phyloP scores from a whole-genome alignment of 1,140 invertebrate genomes.

The Calosoma granatense region DNA sequence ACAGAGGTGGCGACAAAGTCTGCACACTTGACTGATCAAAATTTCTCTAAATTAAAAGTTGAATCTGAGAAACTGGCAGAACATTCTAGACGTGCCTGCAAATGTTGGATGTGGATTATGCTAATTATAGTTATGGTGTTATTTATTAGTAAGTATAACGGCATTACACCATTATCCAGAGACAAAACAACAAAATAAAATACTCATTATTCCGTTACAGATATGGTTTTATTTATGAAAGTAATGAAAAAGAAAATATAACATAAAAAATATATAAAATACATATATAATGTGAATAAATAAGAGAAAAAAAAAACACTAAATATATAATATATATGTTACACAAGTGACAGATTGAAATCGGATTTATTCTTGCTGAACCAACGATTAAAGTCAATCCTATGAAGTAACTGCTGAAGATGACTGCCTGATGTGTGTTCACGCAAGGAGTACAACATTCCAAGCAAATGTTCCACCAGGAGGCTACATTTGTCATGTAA shows the following conservation, averaged over 20 bases:
- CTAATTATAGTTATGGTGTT: conserved; percentile 69
- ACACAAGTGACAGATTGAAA: background rate
- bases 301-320: too few relatives aligned
- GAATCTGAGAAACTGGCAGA: conserved; percentile 75
- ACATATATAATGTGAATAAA: too few relatives aligned
- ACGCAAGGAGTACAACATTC: conserved; percentile 48
- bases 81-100: conserved; percentile 77
- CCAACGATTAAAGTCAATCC: conserved; percentile 68
- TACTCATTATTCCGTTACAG: conserved; percentile 34
- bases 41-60: conserved; percentile 61
- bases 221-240: conserved; percentile 75
- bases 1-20: conserved; percentile 70
- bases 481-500: conserved; percentile 41
- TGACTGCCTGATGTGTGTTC: conserved; percentile 54
- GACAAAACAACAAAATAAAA: conserved; percentile 14
- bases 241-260: conserved; percentile 51
- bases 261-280: conserved; percentile 4
- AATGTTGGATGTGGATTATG: conserved; percentile 91
- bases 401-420: conserved; percentile 55
- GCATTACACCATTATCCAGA: too few relatives aligned
- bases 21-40: conserved; percentile 64
- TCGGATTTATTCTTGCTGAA: conserved; percentile 39
- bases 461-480: conserved; percentile 46
- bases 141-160: conserved; percentile 74
- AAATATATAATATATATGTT: background rate